These are phyloP conservation scores for Noctilio leporinus DNA, from an alignment of 2,113 vertebrate genomes.

Conservation along the genomic window DNA sequence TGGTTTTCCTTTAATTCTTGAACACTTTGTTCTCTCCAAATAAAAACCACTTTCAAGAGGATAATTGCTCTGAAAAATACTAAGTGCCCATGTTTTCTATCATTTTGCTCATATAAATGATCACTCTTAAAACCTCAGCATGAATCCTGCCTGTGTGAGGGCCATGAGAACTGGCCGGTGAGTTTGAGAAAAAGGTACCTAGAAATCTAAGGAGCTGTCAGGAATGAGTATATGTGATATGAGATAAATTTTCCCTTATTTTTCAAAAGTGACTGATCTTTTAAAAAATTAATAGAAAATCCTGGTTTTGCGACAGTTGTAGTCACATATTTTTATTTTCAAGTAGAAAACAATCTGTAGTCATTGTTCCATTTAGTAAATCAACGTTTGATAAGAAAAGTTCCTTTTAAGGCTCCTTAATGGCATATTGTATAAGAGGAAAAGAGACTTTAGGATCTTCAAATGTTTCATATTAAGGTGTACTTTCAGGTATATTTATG, in stretches of 20 bases:
- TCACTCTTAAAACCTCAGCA: not conserved
- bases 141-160: not conserved
- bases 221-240: not conserved
- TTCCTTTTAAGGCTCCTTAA: not conserved
- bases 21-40: constrained; percentile 2
- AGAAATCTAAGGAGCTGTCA: not conserved
- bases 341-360: constrained; percentile 27
- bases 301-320: not conserved
- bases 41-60: constrained; percentile 26
- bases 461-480: constrained; percentile 5
- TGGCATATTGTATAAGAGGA: not conserved
- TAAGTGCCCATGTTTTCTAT: constrained; percentile 9
- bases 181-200: not conserved
- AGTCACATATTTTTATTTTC: not conserved
- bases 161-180: not conserved
- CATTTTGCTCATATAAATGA: constrained; percentile 10
- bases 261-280: constrained; percentile 12
- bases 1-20: constrained; percentile 28
- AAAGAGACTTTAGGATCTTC: not conserved
- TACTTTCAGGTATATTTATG: not conserved
- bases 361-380: constrained; percentile 38
- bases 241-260: not conserved
- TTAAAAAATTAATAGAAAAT: constrained; percentile 11
- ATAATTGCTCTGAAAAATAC: constrained; percentile 40
- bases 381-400: not conserved